Conservation (phyloP, 2,888 invertebrate genomes). For the Ornithoptera priamus region DNA sequence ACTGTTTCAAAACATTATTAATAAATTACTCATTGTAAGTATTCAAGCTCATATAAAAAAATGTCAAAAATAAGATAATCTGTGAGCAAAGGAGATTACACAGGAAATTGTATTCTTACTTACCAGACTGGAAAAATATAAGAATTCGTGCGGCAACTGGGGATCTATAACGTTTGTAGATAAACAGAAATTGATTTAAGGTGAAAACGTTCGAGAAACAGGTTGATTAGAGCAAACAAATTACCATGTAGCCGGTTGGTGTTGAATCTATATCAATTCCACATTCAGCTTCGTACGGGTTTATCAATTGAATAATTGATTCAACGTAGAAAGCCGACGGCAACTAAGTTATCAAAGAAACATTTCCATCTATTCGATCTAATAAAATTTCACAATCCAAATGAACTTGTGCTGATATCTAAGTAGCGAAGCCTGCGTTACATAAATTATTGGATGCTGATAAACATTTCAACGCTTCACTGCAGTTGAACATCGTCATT, state of each 20-base stretch:
- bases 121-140: constrained; percentile 25
- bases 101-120: constrained; percentile 28
- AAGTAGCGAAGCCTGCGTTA: too few relatives aligned
- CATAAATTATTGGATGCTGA: too few relatives aligned
- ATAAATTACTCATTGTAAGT: not conserved
- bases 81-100: constrained; percentile 19
- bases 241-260: constrained; percentile 1
- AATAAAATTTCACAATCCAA: too few relatives aligned
- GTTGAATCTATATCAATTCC: not conserved
- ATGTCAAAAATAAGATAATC: constrained; percentile 14
- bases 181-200: constrained; percentile 16
- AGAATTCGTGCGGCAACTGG: constrained; percentile 12
- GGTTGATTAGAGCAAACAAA: constrained; percentile 23
- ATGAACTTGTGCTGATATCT: too few relatives aligned
- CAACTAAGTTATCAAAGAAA: not conserved
- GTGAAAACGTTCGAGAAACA: constrained; percentile 16
- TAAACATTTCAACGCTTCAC: too few relatives aligned
- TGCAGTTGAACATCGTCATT: not conserved
- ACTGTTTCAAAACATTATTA: too few relatives aligned
- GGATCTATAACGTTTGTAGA: constrained; percentile 20
- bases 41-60: not conserved
- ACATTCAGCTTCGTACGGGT: not conserved
- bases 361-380: too few relatives aligned
- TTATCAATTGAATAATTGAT: constrained; percentile 24
- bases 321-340: constrained; percentile 5